Base-by-base conservation (phyloP, 2,113 vertebrate species). In the Scartelaos histophorus region DNA sequence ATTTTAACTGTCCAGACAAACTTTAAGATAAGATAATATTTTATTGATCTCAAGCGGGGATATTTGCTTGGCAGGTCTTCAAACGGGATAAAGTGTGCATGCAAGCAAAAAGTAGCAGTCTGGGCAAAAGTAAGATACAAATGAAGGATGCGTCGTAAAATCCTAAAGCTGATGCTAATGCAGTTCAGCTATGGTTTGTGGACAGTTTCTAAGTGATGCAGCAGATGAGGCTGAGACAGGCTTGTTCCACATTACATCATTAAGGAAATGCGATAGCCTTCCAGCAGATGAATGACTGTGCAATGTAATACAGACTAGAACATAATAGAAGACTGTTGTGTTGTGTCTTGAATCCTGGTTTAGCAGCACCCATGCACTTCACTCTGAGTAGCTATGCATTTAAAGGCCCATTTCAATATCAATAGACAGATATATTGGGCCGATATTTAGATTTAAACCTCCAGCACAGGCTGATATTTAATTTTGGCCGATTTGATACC, bases 181-280 rank as follows among this genome's bases (percentile, higher is more conserved):
- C 34, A 0, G 58, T 64, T 64, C 9, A 64, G 16, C n/a, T 54
- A 12, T 38, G 19, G 29, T n/a, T 64, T 38, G 25, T 61, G 34
- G 34, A 64, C 61, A 13, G 34, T 38, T 64, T 64, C 38, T 64
- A 64, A 38, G 29, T 64, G 34, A 64, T n/a, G 61, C 61, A 38
- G 61, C 61, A 64, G 61, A 64, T 64, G 61, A 64, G 61, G 17
- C 61, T 6, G 25, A 62, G 60, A 62, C 60, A 64, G 61, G 61
- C 61, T 34, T 38, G 61, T 38, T 64, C 29, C 34, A 64, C 29
- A 64, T 64, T 64, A 38, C 61, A 43, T 64, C 61, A 64, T 64
- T 38, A 64, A 11, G 61, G 61, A 17, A 64, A 64, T 64, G 61
- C 43, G 61, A 64, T 64, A 38, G 24, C 15, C 25, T 61, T 61